Evolutionary conservation across 2,797 vertebrate species (phyloP), one percentile per base, ranked within the genome.

Genomic region (Esox masquinongy): DNA sequence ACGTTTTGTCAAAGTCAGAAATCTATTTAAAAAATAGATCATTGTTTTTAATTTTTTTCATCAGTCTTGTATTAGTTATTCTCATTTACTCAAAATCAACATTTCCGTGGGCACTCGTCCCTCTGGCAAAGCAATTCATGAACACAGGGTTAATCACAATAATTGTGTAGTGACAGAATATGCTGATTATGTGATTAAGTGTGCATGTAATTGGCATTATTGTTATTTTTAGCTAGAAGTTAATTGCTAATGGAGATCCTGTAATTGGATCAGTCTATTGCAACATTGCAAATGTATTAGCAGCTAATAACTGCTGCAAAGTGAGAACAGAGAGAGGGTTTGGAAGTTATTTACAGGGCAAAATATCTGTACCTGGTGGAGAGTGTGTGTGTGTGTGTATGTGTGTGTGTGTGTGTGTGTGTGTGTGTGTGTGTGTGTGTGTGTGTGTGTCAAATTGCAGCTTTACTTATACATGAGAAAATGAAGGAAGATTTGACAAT

Each of bases 211-310:
- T 94, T 94, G 93, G 91, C 91, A 95, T 94, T 95, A 94, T 95
- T 95, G 93, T 94, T 95, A 94, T 95, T 95, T 94, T 95, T 95
- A 95, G 94, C 92, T 91, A 89, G 94, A 94, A 95, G 93, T 94
- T 95, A 94, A 94, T 94, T 94, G 93, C 94, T 94, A 94, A 95
- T 94, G 91, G 93, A 94, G 93, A 94, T 94, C 90, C 91, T 92
- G 92, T 94, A 95, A 94, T 94, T 94, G 94, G 93, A 94, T 94
- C 94, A 95, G 88, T 77, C 87, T 94, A 94, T 93, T 92, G 93
- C 94, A 93, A 93, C 93, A 94, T 92, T 91, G 93, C 94, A 93
- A 94, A 94, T 95, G 92, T 94, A 93, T 94, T 94, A 95, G 92
- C 92, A 93, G 87, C 89, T 94, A 93, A 95, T 94, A 95, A 95